Percentiles rank a stretch among this genome's conserved stretches.
Conservation (phyloP, 2,888 invertebrate genomes). For the Mimumesa dahlbomi region DNA sequence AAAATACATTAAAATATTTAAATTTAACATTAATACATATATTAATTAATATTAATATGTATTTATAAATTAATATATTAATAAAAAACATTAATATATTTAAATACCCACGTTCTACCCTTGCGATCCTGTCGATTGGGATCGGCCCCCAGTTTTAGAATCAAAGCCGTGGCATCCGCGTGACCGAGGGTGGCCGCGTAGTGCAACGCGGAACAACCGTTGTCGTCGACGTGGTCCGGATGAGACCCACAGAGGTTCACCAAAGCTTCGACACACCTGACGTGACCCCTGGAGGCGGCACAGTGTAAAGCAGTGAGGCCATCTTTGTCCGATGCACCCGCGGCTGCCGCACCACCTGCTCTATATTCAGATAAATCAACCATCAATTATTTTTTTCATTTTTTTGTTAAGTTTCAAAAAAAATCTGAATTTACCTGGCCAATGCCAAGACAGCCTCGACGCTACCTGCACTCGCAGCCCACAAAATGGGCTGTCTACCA, state of each 20-base stretch:
- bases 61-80: too few relatives aligned
- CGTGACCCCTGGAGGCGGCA: conserved; percentile 97
- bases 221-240: conserved; percentile 92
- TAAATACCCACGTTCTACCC: conserved; percentile 87
- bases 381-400: too few relatives aligned
- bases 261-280: conserved; percentile 93
- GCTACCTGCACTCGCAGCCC: conserved; percentile 99
- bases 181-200: conserved; percentile 98
- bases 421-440: conserved; percentile 87
- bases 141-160: conserved; percentile 94
- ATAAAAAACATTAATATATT: too few relatives aligned
- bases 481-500: conserved; percentile 95
- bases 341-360: conserved; percentile 81
- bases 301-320: conserved; percentile 98
- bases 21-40: too few relatives aligned
- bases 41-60: too few relatives aligned
- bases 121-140: conserved; percentile 95
- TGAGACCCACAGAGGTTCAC: conserved; percentile 93
- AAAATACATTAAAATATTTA: too few relatives aligned
- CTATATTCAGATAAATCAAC: conserved; percentile 59
- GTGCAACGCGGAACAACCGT: conserved; percentile 97
- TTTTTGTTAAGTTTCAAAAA: too few relatives aligned
- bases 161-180: conserved; percentile 93
- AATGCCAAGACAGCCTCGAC: conserved; percentile 94
- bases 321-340: conserved; percentile 88